Evolutionary conservation across 2,113 vertebrate species (phyloP).

Genomic region (Columbina picui): DNA sequence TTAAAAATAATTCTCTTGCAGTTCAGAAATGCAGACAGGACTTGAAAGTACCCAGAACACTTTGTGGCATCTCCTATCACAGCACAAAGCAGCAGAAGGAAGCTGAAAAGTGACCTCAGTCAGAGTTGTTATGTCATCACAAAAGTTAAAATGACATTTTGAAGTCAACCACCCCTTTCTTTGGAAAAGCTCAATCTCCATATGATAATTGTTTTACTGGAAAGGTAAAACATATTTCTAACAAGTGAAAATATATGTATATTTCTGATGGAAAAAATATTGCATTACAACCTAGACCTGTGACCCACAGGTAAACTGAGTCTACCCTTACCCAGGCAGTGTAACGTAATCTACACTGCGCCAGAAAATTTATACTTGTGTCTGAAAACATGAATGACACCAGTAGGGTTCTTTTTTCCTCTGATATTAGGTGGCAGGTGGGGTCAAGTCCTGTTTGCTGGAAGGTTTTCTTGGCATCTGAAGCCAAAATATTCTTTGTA

Average conservation of each 20-base stretch:
- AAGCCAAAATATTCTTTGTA: constrained; percentile 58
- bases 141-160: constrained; percentile 24
- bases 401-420: background rate
- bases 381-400: background rate
- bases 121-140: background rate
- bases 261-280: background rate
- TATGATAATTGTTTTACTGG: background rate
- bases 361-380: background rate
- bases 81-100: background rate
- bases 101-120: background rate
- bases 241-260: background rate
- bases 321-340: background rate
- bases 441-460: constrained; percentile 23
- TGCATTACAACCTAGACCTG: background rate
- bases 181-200: background rate
- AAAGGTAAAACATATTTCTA: background rate
- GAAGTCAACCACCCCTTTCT: background rate
- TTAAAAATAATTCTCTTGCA: background rate
- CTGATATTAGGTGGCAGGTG: background rate
- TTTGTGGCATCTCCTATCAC: background rate
- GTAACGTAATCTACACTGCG: accelerated
- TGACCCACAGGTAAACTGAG: background rate
- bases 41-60: background rate
- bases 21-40: background rate
- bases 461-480: constrained; percentile 40